phyloP scores from a whole-genome alignment of 2,888 invertebrate genomes.

The Acronicta alni region DNA sequence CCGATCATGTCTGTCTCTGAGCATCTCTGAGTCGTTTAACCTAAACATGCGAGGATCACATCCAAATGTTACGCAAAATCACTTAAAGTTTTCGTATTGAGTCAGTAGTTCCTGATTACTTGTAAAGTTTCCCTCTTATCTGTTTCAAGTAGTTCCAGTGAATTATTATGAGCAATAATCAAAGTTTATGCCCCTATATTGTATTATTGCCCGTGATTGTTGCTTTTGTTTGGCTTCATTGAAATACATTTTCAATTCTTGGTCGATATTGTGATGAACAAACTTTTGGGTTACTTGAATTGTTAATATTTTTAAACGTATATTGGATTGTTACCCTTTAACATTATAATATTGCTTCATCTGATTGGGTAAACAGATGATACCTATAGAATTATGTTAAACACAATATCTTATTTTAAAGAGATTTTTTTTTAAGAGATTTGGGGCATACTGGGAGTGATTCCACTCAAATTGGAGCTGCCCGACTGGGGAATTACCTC shows the following conservation, averaged over 20 bases:
- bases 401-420: too few species aligned
- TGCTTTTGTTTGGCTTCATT: neutral
- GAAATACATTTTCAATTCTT: neutral
- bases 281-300: neutral
- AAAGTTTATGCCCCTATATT: slow-evolving; percentile 10
- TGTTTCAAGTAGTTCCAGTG: slow-evolving; percentile 4
- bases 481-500: too few species aligned
- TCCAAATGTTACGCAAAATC: slow-evolving; percentile 5
- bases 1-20: too few species aligned
- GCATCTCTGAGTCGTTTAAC: neutral
- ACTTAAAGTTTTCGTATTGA: slow-evolving; percentile 32
- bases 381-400: too few species aligned
- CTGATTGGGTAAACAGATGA: too few species aligned
- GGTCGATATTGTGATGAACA: neutral
- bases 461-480: too few species aligned
- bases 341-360: too few species aligned
- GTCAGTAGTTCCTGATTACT: slow-evolving; percentile 28
- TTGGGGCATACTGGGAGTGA: too few species aligned
- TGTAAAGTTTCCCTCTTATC: slow-evolving; percentile 29
- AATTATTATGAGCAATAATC: slow-evolving; percentile 11
- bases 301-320: too few species aligned
- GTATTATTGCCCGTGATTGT: neutral
- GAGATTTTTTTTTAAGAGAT: too few species aligned
- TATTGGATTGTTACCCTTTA: too few species aligned
- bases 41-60: slow-evolving; percentile 9